Conservation (phyloP, 2,113 vertebrate species). For the Pomatorhinus ruficollis region DNA sequence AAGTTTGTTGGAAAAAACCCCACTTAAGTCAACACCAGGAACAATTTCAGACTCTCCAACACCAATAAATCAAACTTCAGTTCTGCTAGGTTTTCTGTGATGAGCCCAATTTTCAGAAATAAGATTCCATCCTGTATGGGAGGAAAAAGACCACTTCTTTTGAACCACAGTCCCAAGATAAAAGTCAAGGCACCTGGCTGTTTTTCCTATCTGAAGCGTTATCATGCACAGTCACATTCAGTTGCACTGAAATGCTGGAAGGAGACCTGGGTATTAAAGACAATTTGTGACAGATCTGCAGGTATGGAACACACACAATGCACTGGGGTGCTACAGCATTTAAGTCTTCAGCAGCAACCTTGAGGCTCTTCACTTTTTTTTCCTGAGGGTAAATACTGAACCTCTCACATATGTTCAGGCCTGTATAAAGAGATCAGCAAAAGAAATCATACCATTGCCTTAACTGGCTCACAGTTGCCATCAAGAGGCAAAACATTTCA, state of each 20-base stretch:
- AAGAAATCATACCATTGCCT: background rate
- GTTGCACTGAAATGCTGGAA: background rate
- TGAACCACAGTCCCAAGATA: background rate
- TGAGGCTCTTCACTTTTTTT: background rate
- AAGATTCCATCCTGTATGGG: background rate
- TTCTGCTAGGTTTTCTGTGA: background rate
- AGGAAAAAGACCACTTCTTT: background rate
- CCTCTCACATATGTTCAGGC: background rate
- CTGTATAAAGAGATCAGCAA: background rate
- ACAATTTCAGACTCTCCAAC: background rate
- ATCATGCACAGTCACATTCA: background rate
- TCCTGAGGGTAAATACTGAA: background rate
- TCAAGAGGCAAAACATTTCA: background rate
- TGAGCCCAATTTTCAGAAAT: background rate
- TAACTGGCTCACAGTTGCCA: conserved; percentile 2
- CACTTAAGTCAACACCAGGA: background rate
- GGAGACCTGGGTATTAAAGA: background rate
- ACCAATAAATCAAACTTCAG: background rate
- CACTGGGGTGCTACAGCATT: background rate
- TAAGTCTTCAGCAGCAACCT: background rate
- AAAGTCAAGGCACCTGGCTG: background rate
- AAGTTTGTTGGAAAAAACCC: background rate
- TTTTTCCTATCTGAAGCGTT: background rate
- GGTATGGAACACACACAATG: background rate
- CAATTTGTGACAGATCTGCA: background rate